Conservation (phyloP, 2,113 vertebrate species). For the Kryptolebias marmoratus region DNA sequence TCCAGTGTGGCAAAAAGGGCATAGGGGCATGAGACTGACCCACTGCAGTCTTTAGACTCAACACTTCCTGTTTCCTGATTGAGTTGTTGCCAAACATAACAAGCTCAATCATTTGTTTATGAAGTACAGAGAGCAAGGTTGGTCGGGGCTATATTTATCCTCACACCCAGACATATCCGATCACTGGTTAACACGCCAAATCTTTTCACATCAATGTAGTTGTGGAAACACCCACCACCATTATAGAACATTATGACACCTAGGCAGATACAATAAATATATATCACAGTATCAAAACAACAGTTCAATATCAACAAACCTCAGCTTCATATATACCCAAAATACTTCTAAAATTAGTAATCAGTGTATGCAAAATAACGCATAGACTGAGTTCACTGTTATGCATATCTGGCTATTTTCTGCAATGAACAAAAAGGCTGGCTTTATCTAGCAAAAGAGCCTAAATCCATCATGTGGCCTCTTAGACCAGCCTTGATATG, state of each 20-base stretch:
- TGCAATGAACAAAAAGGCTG: neutral
- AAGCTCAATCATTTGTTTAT: slow-evolving; percentile 38
- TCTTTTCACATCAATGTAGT: neutral
- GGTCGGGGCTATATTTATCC: slow-evolving; percentile 32
- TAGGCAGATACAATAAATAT: too few relatives aligned
- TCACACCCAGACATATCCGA: slow-evolving; percentile 21
- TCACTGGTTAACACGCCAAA: neutral
- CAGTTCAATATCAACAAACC: neutral
- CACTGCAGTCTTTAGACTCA: slow-evolving; percentile 17
- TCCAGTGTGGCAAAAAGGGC: neutral
- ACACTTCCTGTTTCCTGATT: slow-evolving; percentile 51
- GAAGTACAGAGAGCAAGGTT: slow-evolving; percentile 21
- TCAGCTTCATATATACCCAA: neutral
- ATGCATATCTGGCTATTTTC: neutral
- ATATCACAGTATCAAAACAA: too few relatives aligned
- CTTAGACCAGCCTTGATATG: neutral
- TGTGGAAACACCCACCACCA: neutral
- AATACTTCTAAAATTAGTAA: too few relatives aligned
- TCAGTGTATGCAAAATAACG: neutral
- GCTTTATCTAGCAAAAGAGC: neutral
- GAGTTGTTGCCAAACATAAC: slow-evolving; percentile 54
- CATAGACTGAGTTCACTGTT: too few relatives aligned
- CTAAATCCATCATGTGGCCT: slow-evolving; percentile 28
- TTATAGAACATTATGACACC: neutral
- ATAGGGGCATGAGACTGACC: neutral